These are phyloP conservation scores for Menidia menidia DNA, from an alignment of 2,797 vertebrate genomes.

Conservation along the genomic window DNA sequence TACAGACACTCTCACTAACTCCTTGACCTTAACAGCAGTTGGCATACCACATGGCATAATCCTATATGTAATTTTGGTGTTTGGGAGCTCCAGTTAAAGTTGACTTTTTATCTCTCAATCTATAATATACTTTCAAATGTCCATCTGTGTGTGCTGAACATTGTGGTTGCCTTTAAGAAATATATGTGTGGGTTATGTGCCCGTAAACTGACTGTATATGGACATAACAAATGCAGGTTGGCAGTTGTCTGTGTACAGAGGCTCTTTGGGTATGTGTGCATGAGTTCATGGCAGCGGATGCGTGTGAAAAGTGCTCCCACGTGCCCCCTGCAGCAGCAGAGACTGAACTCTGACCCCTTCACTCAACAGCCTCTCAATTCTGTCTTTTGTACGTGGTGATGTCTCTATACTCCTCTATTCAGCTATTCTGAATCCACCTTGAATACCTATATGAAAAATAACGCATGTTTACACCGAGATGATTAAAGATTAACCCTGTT, in stretches of 20 bases:
- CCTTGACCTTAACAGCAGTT: constrained; percentile 41
- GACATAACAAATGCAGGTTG: constrained; percentile 22
- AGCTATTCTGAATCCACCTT: neutral
- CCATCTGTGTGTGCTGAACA: constrained; percentile 20
- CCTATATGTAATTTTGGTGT: constrained; percentile 51
- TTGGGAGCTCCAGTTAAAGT: constrained; percentile 33
- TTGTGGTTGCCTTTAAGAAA: constrained; percentile 14
- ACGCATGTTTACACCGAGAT: constrained; percentile 14
- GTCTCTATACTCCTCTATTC: constrained; percentile 28
- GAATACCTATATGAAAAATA: neutral
- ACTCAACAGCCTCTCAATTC: constrained; percentile 65
- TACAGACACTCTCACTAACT: constrained; percentile 20
- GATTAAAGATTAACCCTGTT: constrained; percentile 19
- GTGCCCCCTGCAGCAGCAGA: constrained; percentile 65
- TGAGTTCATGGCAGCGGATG: constrained; percentile 28
- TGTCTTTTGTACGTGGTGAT: constrained; percentile 30
- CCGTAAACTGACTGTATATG: constrained; percentile 30
- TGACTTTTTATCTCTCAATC: constrained; percentile 36
- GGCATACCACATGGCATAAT: constrained; percentile 43
- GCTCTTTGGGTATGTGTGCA: constrained; percentile 16
- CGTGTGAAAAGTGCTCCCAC: constrained; percentile 51
- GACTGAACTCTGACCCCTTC: constrained; percentile 67
- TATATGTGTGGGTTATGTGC: constrained; percentile 2
- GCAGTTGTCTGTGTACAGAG: constrained; percentile 33
- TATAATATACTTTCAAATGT: constrained; percentile 45